These are phyloP conservation scores for Grallaria varia DNA, from an alignment of 2,113 vertebrate genomes.

Conservation along the genomic window DNA sequence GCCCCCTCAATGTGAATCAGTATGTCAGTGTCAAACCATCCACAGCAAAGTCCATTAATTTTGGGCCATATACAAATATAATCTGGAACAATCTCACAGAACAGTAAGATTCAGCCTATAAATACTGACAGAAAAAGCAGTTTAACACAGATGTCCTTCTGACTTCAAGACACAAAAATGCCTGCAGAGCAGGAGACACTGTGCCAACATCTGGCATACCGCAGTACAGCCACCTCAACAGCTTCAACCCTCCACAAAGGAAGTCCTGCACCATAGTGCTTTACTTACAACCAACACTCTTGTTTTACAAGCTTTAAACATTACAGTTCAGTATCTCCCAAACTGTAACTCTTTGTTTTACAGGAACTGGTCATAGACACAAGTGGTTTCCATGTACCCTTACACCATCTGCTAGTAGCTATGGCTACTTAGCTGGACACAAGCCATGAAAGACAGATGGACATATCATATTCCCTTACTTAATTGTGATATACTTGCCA, in stretches of 20 bases:
- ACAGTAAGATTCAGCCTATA: background rate
- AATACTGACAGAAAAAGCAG: background rate
- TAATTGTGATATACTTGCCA: background rate
- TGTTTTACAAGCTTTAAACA: background rate
- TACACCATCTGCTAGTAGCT: background rate
- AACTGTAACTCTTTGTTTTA: background rate
- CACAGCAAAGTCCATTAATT: background rate
- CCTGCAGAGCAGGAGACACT: background rate
- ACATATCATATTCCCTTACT: background rate
- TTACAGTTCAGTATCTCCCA: background rate
- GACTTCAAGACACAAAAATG: background rate
- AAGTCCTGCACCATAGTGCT: background rate
- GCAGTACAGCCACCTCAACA: background rate
- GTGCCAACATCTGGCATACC: fast-evolving
- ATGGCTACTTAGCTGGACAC: background rate
- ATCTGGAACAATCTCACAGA: background rate
- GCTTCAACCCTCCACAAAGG: background rate
- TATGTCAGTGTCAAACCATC: background rate
- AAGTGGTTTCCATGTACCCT: background rate
- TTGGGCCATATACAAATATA: background rate
- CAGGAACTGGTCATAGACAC: background rate
- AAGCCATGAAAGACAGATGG: background rate
- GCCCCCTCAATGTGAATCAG: fast-evolving
- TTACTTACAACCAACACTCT: background rate
- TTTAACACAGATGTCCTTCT: background rate